A percentile compares a stretch with the other conserved stretches of the same genome.
Evolutionary conservation across 2,797 vertebrate genomes (phyloP).

Genomic region (Rhinophrynus dorsalis): DNA sequence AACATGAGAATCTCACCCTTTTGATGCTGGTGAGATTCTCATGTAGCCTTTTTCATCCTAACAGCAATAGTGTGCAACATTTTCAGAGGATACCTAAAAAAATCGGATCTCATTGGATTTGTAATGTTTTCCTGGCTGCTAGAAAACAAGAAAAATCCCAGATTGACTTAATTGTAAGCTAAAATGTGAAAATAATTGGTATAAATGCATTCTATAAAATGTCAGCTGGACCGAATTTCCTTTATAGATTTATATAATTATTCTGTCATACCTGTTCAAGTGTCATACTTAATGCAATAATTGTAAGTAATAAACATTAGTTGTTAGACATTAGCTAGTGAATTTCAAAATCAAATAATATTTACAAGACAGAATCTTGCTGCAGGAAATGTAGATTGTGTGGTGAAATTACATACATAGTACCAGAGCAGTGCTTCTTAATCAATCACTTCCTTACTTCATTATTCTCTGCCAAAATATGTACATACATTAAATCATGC

Average conservation of each 20-base stretch:
- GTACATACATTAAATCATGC: too few relatives aligned
- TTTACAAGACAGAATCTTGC: slow-evolving; percentile 15
- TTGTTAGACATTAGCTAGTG: not conserved
- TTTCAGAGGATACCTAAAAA: too few relatives aligned
- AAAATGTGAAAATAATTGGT: not conserved
- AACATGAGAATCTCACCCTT: too few relatives aligned
- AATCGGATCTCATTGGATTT: slow-evolving; percentile 1
- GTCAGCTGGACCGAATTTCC: slow-evolving; percentile 19
- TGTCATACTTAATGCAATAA: slow-evolving; percentile 28
- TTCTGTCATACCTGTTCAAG: slow-evolving; percentile 33
- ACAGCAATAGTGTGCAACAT: too few relatives aligned
- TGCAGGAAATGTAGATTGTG: not conserved
- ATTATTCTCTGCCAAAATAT: too few relatives aligned
- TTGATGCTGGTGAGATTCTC: too few relatives aligned
- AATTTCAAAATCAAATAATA: slow-evolving; percentile 24
- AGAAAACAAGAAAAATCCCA: slow-evolving; percentile 17
- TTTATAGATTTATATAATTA: slow-evolving; percentile 43
- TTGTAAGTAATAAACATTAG: slow-evolving; percentile 27
- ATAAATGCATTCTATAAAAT: slow-evolving; percentile 30
- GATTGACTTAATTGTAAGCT: slow-evolving; percentile 6
- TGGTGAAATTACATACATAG: not conserved
- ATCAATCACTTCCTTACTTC: too few relatives aligned
- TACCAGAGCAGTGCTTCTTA: too few relatives aligned
- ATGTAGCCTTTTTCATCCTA: too few relatives aligned
- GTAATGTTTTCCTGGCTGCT: slow-evolving; percentile 29